phyloP scores from a whole-genome alignment of 1,140 invertebrate species.

The Nilaparvata lugens region DNA sequence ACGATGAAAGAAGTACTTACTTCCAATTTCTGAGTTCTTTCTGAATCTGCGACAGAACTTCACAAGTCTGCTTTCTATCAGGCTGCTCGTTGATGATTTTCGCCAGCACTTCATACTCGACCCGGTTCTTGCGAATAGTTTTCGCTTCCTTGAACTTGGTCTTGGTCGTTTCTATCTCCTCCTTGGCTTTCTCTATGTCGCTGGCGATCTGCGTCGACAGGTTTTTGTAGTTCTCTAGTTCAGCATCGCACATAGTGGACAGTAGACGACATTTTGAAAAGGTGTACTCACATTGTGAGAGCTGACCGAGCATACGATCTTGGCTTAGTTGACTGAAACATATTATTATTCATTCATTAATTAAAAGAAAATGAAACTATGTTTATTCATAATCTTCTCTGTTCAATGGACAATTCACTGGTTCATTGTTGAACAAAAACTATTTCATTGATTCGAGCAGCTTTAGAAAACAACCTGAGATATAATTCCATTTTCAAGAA shows the following conservation, averaged over 20 bases:
- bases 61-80: constrained; percentile 72
- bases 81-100: constrained; percentile 85
- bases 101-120: constrained; percentile 88
- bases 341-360: no score
- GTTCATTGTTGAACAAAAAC: no score
- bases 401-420: no score
- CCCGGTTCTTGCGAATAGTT: constrained; percentile 74
- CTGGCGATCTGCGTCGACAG: constrained; percentile 65
- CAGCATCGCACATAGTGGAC: constrained; percentile 70
- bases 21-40: constrained; percentile 59
- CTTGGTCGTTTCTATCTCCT: constrained; percentile 59
- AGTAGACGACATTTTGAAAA: constrained; percentile 74
- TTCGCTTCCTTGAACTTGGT: constrained; percentile 66
- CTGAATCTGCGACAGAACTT: constrained; percentile 60
- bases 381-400: no score
- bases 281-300: constrained; percentile 81
- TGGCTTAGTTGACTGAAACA: constrained; percentile 53
- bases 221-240: constrained; percentile 74
- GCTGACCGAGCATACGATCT: constrained; percentile 69
- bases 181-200: constrained; percentile 63
- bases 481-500: no score
- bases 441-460: no score
- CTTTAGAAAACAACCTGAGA: no score
- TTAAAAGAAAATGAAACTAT: no score
- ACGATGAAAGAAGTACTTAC: constrained; percentile 29